Evolutionary conservation across 2,888 invertebrate genomes (phyloP).

Genomic region (Lypha dubia): DNA sequence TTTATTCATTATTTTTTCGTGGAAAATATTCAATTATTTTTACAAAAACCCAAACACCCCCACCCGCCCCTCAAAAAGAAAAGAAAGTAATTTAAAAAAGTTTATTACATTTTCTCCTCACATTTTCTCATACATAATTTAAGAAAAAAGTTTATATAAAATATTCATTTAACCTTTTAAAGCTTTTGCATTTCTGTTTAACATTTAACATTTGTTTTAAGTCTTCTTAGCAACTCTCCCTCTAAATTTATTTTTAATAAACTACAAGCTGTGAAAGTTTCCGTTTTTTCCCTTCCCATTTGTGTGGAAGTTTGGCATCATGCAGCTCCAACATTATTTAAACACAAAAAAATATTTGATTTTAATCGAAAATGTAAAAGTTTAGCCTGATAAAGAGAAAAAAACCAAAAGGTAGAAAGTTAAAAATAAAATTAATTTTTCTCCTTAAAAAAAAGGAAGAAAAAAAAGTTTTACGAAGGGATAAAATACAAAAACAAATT

Average conservation of each 20-base stretch:
- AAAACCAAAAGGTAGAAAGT: neutral
- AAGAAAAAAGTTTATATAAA: too few species aligned
- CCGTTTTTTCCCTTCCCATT: neutral
- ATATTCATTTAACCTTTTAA: neutral
- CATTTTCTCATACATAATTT: too few species aligned
- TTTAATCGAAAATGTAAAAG: neutral
- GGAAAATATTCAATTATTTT: too few species aligned
- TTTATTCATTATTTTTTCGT: too few species aligned
- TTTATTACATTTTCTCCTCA: too few species aligned
- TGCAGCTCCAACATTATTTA: conserved; percentile 4
- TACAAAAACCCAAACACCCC: too few species aligned
- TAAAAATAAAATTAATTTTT: neutral
- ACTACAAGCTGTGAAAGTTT: conserved; percentile 29
- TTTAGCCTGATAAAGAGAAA: neutral
- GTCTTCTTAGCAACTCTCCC: neutral
- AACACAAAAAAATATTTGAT: neutral
- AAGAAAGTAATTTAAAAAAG: too few species aligned
- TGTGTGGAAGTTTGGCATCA: conserved; percentile 26
- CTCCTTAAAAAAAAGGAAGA: neutral
- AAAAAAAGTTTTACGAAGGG: too few species aligned
- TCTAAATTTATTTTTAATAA: conserved; percentile 13
- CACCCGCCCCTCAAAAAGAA: too few species aligned
- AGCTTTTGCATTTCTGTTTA: neutral
- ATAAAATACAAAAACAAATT: neutral
- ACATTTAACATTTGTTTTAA: neutral